phyloP scores from a whole-genome alignment of 1,140 invertebrate species.

The Leptestheria dahalacensis region DNA sequence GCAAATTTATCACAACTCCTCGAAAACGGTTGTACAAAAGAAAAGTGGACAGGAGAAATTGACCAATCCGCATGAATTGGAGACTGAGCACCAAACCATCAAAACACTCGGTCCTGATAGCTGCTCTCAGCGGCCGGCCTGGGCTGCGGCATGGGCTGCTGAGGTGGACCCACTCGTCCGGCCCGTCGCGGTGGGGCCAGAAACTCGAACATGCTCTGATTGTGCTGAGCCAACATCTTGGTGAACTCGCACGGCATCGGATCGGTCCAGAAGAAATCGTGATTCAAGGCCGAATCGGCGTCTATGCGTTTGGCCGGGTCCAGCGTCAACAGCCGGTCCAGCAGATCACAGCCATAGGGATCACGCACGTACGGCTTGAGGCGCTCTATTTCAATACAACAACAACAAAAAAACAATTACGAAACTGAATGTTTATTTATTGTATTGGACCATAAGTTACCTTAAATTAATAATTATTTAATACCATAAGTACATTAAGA shows the following conservation, averaged over 20 bases:
- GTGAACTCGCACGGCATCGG: constrained; percentile 84
- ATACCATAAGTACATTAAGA: too few species aligned
- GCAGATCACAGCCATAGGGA: constrained; percentile 74
- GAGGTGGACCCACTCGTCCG: constrained; percentile 47
- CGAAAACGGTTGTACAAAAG: too few species aligned
- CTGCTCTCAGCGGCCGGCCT: constrained; percentile 38
- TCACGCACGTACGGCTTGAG: constrained; percentile 87
- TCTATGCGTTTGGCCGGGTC: constrained; percentile 84
- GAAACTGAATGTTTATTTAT: too few species aligned
- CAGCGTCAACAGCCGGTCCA: constrained; percentile 81
- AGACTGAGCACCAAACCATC: constrained; percentile 21
- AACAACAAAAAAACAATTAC: too few species aligned
- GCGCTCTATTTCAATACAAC: constrained; percentile 41
- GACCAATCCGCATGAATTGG: too few species aligned
- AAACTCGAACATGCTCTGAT: constrained; percentile 93
- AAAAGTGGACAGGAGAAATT: too few species aligned
- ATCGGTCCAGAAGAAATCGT: constrained; percentile 96
- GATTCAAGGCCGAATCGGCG: constrained; percentile 84
- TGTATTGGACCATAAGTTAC: too few species aligned
- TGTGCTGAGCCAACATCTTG: constrained; percentile 84
- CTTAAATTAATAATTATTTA: too few species aligned
- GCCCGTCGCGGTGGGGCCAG: constrained; percentile 62
- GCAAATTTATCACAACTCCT: too few species aligned
- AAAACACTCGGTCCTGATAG: constrained; percentile 63
- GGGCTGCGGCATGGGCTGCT: constrained; percentile 36